Evolutionary conservation across 53 echinoderm and acorn worm species (phyloP).

Genomic region (Hippasteria phrygiana): DNA sequence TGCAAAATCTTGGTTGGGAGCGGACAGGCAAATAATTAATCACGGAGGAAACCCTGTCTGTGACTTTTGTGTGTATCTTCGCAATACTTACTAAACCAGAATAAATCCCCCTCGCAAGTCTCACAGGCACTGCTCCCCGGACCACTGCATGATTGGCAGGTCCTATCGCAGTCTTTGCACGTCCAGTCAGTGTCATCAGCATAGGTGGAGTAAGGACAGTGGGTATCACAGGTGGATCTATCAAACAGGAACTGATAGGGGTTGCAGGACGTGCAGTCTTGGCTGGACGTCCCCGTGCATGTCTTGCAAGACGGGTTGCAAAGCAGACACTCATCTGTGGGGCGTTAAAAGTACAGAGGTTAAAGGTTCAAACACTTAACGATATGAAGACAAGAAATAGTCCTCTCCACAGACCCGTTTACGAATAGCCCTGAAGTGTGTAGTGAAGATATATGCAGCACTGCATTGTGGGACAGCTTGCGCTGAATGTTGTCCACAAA

Average conservation of each 20-base stretch:
- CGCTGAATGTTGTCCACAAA: too few relatives aligned
- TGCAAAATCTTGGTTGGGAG: too few relatives aligned
- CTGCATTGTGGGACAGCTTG: too few relatives aligned
- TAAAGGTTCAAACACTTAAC: background rate
- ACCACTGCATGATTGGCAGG: slow-evolving; percentile 52
- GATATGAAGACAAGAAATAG: too few relatives aligned
- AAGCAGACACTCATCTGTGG: slow-evolving; percentile 45
- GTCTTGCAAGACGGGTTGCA: slow-evolving; percentile 74
- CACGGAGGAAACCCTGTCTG: background rate
- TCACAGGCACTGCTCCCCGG: slow-evolving; percentile 4
- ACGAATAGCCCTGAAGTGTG: too few relatives aligned
- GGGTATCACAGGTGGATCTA: slow-evolving; percentile 51
- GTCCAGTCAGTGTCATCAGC: background rate
- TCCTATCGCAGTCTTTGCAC: slow-evolving; percentile 39
- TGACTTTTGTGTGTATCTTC: background rate
- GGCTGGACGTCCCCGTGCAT: slow-evolving; percentile 51
- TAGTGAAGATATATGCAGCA: too few relatives aligned
- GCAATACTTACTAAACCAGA: slow-evolving; percentile 51
- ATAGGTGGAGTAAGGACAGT: slow-evolving; percentile 62
- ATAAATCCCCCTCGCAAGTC: slow-evolving; percentile 12
- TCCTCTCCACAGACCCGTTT: too few relatives aligned
- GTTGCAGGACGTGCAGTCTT: slow-evolving; percentile 60
- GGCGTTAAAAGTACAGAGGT: background rate
- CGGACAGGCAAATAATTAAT: background rate
- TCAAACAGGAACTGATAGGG: slow-evolving; percentile 23